A percentile compares a stretch with the other conserved stretches of the same genome.
These are phyloP conservation scores for Opisthocomus hoazin DNA, from an alignment of 2,113 vertebrate species.

Conservation along the genomic window DNA sequence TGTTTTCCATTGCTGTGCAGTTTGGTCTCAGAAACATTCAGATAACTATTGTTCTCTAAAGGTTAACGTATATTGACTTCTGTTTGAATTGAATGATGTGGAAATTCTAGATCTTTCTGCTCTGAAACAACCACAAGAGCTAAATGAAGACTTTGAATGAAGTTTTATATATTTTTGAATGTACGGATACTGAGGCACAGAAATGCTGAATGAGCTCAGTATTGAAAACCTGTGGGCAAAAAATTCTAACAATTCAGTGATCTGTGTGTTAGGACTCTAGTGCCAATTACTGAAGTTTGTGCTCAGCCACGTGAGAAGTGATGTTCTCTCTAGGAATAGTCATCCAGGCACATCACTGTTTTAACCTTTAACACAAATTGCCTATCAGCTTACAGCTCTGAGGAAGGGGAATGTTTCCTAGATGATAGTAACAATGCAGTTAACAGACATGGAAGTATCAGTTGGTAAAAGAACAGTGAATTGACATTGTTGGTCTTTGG, in stretches of 20 bases:
- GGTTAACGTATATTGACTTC: background rate
- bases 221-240: background rate
- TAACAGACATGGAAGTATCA: background rate
- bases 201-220: background rate
- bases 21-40: background rate
- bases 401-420: background rate
- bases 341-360: background rate
- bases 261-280: background rate
- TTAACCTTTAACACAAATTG: background rate
- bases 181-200: background rate
- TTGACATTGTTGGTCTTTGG: background rate
- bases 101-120: background rate
- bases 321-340: background rate
- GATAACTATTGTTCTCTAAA: background rate
- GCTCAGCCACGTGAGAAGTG: fast-evolving
- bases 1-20: background rate
- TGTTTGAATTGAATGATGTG: background rate
- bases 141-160: background rate
- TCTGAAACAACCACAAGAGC: background rate
- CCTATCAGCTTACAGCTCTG: background rate
- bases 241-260: background rate
- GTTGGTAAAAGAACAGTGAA: background rate
- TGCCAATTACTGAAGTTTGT: background rate
- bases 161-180: background rate
- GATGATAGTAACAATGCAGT: background rate